Evolutionary conservation across 1,140 invertebrate species (phyloP).

Genomic region (Apolygus lucorum): DNA sequence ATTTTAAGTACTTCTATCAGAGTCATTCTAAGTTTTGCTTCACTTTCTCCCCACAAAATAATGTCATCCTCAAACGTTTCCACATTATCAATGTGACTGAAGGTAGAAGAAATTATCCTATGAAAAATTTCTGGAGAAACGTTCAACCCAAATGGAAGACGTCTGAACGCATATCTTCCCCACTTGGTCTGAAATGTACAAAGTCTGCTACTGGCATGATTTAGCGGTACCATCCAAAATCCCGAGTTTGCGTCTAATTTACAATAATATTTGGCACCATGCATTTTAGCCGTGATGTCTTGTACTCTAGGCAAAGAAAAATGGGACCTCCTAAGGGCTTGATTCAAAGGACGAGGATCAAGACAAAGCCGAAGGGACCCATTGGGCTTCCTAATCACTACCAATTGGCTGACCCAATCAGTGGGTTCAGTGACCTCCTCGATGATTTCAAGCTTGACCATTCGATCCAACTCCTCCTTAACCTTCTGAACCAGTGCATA

Average conservation of each 20-base stretch:
- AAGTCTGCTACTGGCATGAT: conserved; percentile 36
- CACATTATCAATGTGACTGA: background rate
- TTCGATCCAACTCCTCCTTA: conserved; percentile 31
- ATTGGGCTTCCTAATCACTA: conserved; percentile 25
- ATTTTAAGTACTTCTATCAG: background rate
- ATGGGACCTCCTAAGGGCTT: conserved; percentile 32
- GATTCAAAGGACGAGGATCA: conserved; percentile 37
- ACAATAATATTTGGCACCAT: conserved; percentile 28
- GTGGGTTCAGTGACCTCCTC: conserved; percentile 36
- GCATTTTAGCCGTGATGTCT: conserved; percentile 24
- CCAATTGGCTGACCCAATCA: conserved; percentile 35
- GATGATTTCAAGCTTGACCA: conserved; percentile 32
- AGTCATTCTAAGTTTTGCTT: background rate
- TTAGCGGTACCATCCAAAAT: conserved; percentile 41
- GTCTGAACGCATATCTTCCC: conserved; percentile 38
- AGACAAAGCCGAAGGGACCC: conserved; percentile 35
- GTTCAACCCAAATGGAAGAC: conserved; percentile 42
- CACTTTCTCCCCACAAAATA: background rate
- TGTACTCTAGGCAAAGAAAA: conserved; percentile 30
- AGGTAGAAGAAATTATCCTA: conserved; percentile 27
- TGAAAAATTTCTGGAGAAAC: too few relatives aligned
- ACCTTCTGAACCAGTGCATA: conserved; percentile 21
- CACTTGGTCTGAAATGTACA: conserved; percentile 45
- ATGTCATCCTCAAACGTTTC: background rate
- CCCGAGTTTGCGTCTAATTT: conserved; percentile 35